Base-by-base conservation (phyloP, 2,888 invertebrate species). In the Taenaris catops region DNA sequence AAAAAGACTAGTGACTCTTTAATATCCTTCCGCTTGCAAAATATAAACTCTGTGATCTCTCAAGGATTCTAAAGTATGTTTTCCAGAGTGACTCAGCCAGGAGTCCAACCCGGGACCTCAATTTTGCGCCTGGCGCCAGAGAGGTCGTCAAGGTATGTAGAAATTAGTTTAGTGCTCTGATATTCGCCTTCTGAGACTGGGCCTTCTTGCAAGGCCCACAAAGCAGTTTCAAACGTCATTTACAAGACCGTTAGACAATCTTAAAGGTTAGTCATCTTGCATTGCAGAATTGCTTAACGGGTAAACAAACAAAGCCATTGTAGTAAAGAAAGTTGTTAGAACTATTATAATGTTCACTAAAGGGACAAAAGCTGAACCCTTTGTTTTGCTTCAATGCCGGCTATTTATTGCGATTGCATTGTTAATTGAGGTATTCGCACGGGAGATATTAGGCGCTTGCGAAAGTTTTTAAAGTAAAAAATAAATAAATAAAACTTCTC, bases 281-380 rank as follows among this genome's bases (percentile, higher is more conserved):
- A 56, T 67, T 63, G 66, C 65, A 50, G 71, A 67, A 69, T 44
- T 53, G 51, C 50, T 53, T 52, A 61, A 59, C 61, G 63, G 63
- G 58, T 58, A 54, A 42, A 34, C 41, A 41, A 55, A 65, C 67
- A 64, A 63, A 64, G 61, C 51, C 56, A 52, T 53, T 53, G 48
- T 41, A 49, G 55, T 51, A 61, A 61, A 67, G 62, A 63, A 59
- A 57, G 51, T 46, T 51, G 49, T 57, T 56, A 65, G 63, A 63
- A 69, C 55, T 64, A 59, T 38, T 44, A 49, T 62, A 58, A 59
- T 63, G 60, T 72, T 69, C 64, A 63, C 66, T 44, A 11, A 24
- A 18, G 24, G 24, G 53, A 49, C 51, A 55, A 23, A 14, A 14
- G 8, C 20, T 19, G 57, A 58, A 65, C 64, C 65, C 71, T 71